Evolutionary conservation across 2,888 invertebrate species (phyloP), one percentile per base, ranked within the genome.

Genomic region (Phaedon cochleariae): DNA sequence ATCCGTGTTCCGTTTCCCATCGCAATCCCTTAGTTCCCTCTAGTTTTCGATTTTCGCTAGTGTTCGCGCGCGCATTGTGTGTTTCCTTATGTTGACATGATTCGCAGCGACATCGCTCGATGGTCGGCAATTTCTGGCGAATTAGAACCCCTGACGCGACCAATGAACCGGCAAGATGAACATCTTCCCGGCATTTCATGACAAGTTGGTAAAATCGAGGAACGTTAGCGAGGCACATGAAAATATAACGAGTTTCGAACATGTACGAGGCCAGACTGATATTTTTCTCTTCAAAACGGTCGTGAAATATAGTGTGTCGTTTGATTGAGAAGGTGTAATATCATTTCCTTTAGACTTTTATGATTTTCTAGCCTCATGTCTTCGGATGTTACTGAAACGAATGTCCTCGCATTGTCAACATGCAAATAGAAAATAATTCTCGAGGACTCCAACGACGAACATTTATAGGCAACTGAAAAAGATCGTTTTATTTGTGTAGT

Each of bases 111-210:
- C 76, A 70, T 71, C 69, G 64, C 61, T 72, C 66, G 73, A 74
- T 73, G 74, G 71, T 74, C 73, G 72, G 72, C 74, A 76, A 76
- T 74, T 76, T 74, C 74, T 64, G 68, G 70, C 74, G 70, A 74
- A 74, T 76, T 74, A 76, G 70, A 68, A 71, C 65, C 67, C 67
- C 72, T 46, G 70, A 73, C 69, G 69, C 62, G 67, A 65, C 72
- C 76, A 74, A 76, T 76, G 76, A 76, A 76, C 71, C 74, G 74
- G 60, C 67, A 72, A 69, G 64, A 64, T 64, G 64, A 62, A 58
- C 60, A 59, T 52, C 65, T 66, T 68, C 68, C 69, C 67, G 68
- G 65, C 66, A 67, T 66, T 68, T 68, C 68, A 64, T 66, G 62
- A 69, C 62, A 55, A 64, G 53, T 58, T 58, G 60, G 65, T 34